Conservation (phyloP, 2,888 invertebrate species). For the Ametastegia equiseti region DNA sequence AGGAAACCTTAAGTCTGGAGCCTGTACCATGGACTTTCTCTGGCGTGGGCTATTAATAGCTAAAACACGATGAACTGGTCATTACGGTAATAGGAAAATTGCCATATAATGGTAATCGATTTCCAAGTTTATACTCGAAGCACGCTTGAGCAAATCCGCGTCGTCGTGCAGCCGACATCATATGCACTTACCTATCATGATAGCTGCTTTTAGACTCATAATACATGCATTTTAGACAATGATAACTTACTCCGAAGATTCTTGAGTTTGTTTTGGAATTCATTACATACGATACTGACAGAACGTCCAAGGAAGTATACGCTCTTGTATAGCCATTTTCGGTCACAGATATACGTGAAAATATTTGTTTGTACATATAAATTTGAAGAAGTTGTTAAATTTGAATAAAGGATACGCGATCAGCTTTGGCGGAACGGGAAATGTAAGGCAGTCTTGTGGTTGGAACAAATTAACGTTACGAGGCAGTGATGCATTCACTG, state of each 20-base stretch:
- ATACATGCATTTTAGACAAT: background rate
- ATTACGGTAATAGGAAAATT: slow-evolving; percentile 63
- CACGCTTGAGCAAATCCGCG: background rate
- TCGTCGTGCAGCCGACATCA: background rate
- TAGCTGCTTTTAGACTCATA: background rate
- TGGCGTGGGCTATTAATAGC: slow-evolving; percentile 64
- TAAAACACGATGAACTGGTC: slow-evolving; percentile 55
- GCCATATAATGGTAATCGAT: slow-evolving; percentile 33
- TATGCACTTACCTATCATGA: too few species aligned
- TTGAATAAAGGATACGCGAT: background rate
- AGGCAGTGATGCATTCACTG: slow-evolving; percentile 27
- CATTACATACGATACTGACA: too few species aligned
- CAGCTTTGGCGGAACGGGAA: background rate
- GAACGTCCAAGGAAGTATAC: too few species aligned
- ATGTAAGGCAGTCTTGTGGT: background rate
- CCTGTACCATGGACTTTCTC: slow-evolving; percentile 57
- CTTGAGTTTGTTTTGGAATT: background rate
- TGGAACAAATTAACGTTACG: slow-evolving; percentile 5
- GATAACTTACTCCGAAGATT: background rate
- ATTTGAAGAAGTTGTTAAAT: background rate
- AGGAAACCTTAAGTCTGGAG: slow-evolving; percentile 37
- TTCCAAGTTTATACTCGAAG: background rate
- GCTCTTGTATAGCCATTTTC: background rate
- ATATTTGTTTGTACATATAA: background rate
- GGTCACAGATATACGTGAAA: background rate